Base-by-base conservation (phyloP, 2,888 invertebrate species). In the Coelopa pilipes region DNA sequence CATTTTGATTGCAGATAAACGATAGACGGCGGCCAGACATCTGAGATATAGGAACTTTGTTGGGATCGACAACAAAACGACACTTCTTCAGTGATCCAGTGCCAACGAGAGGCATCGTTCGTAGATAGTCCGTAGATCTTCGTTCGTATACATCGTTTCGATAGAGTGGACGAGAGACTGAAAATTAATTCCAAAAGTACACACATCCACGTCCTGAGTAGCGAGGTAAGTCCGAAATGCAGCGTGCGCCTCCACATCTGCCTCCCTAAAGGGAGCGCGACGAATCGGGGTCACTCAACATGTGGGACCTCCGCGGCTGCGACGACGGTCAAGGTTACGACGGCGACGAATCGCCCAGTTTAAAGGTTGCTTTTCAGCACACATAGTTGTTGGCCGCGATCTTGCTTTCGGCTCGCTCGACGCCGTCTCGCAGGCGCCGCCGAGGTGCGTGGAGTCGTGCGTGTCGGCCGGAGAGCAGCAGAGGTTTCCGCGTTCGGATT, bases 1-100 rank as follows among this genome's bases (percentile, higher is more conserved):
- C 10, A 19, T 63, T 63, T 17, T 47, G 17, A 13, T 57, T 50
- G 59, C n/a, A 57, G 59, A 69, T 47, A 69, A 59, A 19, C 53
- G 3, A 53, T 53, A 53, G 15, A 53, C 53, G 53, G n/a, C 13
- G n/a, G n/a, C 13, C 13, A 53, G n/a, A 53, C 53, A 53, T 3
- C 2, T 11, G 4, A 34, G 34, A 34, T 34, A 4, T 34, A 34
- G 34, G 34, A 34, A 34, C 2, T 7, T 34, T 7, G 7, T 34
- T 34, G 34, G 34, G 34, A 34, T 34, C 7, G 4, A 34, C 34
- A 34, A 34, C 2, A 7, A 4, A 34, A 34, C 2, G 34, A 4
- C 34, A 7, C 7, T 21, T n/a, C 21, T 21, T 19, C 57, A 11
- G 17, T 49, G 19, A 55, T 57, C 17, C 57, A 19, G 11, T 57